These are phyloP conservation scores for Aviceda subcristata DNA, from an alignment of 2,113 vertebrate species.

Conservation along the genomic window DNA sequence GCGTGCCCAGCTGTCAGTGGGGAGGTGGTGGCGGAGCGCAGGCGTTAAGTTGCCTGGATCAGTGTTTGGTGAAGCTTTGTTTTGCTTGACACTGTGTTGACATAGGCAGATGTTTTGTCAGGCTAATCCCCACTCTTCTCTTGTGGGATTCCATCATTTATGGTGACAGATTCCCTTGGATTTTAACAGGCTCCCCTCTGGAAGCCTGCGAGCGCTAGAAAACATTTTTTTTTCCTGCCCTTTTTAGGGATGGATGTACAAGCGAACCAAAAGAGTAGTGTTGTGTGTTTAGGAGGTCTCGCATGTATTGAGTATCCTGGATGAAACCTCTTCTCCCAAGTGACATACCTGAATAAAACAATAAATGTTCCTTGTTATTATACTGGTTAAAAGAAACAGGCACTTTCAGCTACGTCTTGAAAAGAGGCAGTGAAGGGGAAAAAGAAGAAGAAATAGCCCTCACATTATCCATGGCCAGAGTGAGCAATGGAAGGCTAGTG, in stretches of 20 bases:
- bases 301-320: background rate
- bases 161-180: background rate
- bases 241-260: background rate
- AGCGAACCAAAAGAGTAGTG: background rate
- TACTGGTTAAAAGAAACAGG: background rate
- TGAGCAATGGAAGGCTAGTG: background rate
- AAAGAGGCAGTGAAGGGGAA: background rate
- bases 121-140: background rate
- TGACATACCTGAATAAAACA: background rate
- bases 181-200: background rate
- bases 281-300: background rate
- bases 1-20: background rate
- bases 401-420: background rate
- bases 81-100: background rate
- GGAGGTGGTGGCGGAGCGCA: background rate
- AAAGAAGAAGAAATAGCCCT: background rate
- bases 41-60: background rate
- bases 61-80: background rate
- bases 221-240: background rate
- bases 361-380: background rate
- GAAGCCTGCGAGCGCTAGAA: background rate
- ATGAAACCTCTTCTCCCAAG: background rate
- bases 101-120: conserved; percentile 18
- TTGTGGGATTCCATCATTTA: conserved; percentile 4
- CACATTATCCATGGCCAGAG: background rate